phyloP scores from a whole-genome alignment of 2,113 vertebrate genomes.

The Myrmecobius fasciatus region DNA sequence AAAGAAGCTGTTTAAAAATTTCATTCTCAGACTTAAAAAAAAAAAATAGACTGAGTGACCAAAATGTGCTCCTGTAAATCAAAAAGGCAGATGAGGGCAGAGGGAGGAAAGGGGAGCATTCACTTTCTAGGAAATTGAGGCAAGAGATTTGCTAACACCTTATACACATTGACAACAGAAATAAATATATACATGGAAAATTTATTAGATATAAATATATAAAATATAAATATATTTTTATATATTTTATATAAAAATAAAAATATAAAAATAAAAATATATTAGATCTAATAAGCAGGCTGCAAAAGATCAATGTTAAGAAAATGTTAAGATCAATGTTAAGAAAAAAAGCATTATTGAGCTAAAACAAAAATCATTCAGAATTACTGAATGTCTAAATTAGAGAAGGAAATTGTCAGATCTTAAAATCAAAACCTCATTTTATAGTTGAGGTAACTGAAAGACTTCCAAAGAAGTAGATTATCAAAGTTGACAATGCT shows the following conservation, averaged over 20 bases:
- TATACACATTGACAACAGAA: background rate
- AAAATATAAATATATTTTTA: too few relatives aligned
- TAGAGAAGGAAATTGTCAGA: background rate
- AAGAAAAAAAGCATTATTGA: background rate
- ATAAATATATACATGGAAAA: background rate
- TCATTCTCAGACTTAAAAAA: background rate
- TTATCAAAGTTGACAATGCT: background rate
- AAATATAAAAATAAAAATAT: too few relatives aligned
- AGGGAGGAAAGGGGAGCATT: too few relatives aligned
- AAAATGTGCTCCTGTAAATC: background rate
- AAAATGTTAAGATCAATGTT: too few relatives aligned
- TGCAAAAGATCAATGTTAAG: background rate
- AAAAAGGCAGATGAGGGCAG: background rate
- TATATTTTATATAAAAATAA: too few relatives aligned
- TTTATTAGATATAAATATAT: too few relatives aligned
- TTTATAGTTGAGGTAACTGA: background rate
- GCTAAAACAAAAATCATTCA: background rate
- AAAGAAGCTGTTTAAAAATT: constrained; percentile 18
- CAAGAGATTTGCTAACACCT: background rate
- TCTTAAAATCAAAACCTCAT: background rate
- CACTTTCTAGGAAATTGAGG: background rate
- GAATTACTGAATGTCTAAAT: background rate
- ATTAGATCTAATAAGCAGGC: background rate
- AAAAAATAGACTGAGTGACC: background rate
- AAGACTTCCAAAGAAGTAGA: background rate